These are phyloP conservation scores for Crossaster papposus DNA, from an alignment of 53 echinoderm and acorn worm species.

Conservation along the genomic window DNA sequence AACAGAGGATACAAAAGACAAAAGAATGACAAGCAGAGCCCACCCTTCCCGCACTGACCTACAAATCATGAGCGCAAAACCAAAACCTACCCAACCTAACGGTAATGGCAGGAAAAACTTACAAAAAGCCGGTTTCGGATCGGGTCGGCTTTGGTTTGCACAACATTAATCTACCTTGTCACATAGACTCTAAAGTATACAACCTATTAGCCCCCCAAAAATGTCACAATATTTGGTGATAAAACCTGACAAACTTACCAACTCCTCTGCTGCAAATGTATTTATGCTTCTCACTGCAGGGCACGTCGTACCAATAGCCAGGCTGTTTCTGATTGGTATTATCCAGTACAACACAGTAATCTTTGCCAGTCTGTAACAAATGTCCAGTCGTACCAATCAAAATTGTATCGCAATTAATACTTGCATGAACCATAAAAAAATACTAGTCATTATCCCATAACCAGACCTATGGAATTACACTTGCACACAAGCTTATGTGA, in stretches of 20 bases:
- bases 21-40: too few species aligned
- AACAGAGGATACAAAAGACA: background rate
- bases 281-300: conserved; percentile 54
- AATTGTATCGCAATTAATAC: background rate
- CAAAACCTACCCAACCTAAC: too few species aligned
- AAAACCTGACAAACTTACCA: conserved; percentile 49
- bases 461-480: too few species aligned
- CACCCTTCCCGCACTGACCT: too few species aligned
- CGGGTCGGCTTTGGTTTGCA: too few species aligned
- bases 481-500: too few species aligned
- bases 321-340: conserved; percentile 24
- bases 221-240: background rate
- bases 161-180: too few species aligned
- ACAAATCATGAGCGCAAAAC: too few species aligned
- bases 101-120: too few species aligned
- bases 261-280: conserved; percentile 72
- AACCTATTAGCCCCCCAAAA: background rate
- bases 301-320: conserved; percentile 76
- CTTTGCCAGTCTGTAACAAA: conserved; percentile 6
- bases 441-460: background rate
- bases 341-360: conserved; percentile 28
- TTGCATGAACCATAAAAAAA: background rate
- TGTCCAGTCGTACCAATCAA: background rate
- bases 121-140: too few species aligned
- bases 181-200: too few species aligned